These are phyloP conservation scores for Tragopan temminckii DNA, from an alignment of 2,797 vertebrate species.

Conservation along the genomic window DNA sequence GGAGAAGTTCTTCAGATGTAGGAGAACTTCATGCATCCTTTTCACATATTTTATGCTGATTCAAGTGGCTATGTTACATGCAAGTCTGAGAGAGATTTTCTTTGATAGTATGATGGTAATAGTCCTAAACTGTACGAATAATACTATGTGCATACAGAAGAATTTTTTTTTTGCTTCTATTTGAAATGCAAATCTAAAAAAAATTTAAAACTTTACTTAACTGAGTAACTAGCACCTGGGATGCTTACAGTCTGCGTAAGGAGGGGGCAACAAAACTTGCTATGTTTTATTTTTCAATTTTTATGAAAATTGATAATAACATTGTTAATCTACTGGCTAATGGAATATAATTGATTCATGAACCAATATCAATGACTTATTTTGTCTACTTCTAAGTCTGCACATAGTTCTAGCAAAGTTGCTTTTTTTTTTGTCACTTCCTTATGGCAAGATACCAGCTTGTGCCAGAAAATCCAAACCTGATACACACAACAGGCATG, in stretches of 20 bases:
- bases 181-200: background rate
- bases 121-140: background rate
- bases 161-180: background rate
- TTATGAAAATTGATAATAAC: background rate
- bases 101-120: background rate
- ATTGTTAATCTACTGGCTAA: background rate
- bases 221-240: background rate
- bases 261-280: background rate
- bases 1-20: background rate
- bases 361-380: background rate
- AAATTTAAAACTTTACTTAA: background rate
- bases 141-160: background rate
- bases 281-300: background rate
- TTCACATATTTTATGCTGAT: background rate
- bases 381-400: background rate
- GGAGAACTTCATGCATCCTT: background rate
- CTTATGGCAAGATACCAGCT: background rate
- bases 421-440: constrained; percentile 8
- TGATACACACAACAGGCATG: background rate
- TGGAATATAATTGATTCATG: background rate
- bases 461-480: constrained; percentile 4
- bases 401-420: background rate
- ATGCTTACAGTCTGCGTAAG: background rate
- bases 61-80: background rate
- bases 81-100: background rate